Conservation (phyloP, 92 coral and sea anemone genomes). For the Nematostella vectensis region DNA sequence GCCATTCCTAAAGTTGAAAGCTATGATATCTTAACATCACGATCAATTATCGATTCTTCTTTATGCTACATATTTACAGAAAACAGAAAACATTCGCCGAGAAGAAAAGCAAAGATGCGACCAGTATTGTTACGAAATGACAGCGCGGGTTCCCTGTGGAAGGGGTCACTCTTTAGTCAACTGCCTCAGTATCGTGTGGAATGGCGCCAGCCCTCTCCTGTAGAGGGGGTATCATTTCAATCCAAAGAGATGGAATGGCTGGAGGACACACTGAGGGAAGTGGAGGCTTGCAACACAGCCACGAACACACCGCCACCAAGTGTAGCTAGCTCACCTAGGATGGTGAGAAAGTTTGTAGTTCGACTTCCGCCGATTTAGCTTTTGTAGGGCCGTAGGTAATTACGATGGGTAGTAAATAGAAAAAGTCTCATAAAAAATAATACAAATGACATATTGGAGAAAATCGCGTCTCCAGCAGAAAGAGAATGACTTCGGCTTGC, state of each 20-base stretch:
- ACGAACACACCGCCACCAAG: background rate
- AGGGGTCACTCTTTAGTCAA: background rate
- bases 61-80: conserved; percentile 6
- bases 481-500: no score
- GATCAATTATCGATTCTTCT: conserved; percentile 11
- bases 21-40: conserved; percentile 21
- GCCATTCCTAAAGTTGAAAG: conserved; percentile 31
- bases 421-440: no score
- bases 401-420: no score
- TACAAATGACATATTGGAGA: no score
- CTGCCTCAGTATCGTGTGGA: background rate
- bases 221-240: conserved; percentile 19
- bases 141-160: background rate
- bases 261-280: background rate
- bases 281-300: conserved; percentile 10
- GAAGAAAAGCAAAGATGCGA: background rate
- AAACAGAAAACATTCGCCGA: no score
- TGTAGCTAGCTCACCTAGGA: background rate
- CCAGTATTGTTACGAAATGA: background rate
- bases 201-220: conserved; percentile 31
- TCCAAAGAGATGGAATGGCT: conserved; percentile 6
- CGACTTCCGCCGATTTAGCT: conserved; percentile 31
- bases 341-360: conserved; percentile 18
- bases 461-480: no score
- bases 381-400: no score